Conservation (phyloP, 2,113 vertebrate species). For the Ornithorhynchus anatinus region DNA sequence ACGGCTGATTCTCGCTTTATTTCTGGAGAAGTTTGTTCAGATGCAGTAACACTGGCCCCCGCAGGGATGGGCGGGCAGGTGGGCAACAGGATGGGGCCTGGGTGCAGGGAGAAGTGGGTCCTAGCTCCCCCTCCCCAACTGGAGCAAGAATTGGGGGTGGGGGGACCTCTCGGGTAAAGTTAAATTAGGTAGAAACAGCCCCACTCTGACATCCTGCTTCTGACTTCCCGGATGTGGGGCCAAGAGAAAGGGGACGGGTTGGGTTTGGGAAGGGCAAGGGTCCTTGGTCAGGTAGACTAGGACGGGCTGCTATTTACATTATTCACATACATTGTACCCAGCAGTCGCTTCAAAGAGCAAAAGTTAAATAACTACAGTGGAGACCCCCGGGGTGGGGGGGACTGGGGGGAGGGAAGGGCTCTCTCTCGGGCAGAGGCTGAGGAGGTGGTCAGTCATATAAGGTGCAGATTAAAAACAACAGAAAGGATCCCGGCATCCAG, state of each 20-base stretch:
- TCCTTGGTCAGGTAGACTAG: slow-evolving; percentile 34
- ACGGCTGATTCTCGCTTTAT: slow-evolving; percentile 69
- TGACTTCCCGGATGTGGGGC: too few relatives aligned
- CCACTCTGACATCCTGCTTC: slow-evolving; percentile 11
- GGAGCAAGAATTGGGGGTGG: too few relatives aligned
- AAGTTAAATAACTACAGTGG: slow-evolving; percentile 91
- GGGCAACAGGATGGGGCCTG: slow-evolving; percentile 40
- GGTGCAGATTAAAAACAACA: slow-evolving; percentile 79
- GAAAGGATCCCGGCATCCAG: slow-evolving; percentile 40
- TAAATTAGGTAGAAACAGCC: slow-evolving; percentile 57
- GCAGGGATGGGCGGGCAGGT: slow-evolving; percentile 23
- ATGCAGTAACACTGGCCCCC: slow-evolving; percentile 76
- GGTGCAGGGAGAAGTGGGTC: background rate
- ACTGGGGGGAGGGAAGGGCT: slow-evolving; percentile 59
- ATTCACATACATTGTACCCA: slow-evolving; percentile 93
- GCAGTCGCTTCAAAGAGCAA: slow-evolving; percentile 68
- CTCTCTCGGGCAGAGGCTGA: slow-evolving; percentile 35
- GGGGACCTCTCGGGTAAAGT: slow-evolving; percentile 21
- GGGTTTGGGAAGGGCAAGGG: background rate
- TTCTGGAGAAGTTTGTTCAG: slow-evolving; percentile 65
- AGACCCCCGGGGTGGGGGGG: slow-evolving; percentile 25
- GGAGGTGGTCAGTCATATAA: slow-evolving; percentile 76
- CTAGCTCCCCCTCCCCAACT: background rate
- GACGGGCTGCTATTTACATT: slow-evolving; percentile 86
- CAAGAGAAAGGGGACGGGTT: too few relatives aligned